Conservation (phyloP, 1,140 invertebrate genomes). For the Hirudo medicinalis region DNA sequence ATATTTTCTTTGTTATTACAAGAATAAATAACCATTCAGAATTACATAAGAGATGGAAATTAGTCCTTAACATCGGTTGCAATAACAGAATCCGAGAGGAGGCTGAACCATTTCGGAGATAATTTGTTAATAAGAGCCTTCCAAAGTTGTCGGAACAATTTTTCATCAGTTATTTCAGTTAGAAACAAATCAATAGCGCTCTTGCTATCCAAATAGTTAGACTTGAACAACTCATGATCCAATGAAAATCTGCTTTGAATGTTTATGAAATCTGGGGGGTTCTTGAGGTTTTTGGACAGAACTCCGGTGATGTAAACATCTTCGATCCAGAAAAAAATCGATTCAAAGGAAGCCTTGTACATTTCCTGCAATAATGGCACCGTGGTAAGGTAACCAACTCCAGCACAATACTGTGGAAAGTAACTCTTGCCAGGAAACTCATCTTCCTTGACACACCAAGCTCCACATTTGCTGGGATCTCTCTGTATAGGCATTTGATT, state of each 20-base stretch:
- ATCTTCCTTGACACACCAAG: constrained; percentile 26
- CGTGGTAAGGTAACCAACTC: constrained; percentile 26
- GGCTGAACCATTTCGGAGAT: constrained; percentile 10
- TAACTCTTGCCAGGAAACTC: constrained; percentile 23
- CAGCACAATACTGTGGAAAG: constrained; percentile 30
- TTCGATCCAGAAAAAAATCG: constrained; percentile 45
- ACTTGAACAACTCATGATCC: neutral
- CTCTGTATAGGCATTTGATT: constrained; percentile 28
- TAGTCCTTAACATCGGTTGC: neutral
- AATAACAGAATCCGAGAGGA: constrained; percentile 2
- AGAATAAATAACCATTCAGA: too few species aligned
- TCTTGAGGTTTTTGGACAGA: constrained; percentile 27
- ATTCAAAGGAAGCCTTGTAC: constrained; percentile 29
- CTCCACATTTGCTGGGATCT: constrained; percentile 19
- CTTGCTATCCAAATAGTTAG: constrained; percentile 5
- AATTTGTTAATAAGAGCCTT: neutral
- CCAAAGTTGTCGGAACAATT: constrained; percentile 7
- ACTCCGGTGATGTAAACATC: constrained; percentile 46
- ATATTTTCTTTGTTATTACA: too few species aligned
- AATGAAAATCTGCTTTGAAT: neutral
- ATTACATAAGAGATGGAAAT: neutral
- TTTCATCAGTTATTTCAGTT: neutral
- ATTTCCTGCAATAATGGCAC: constrained; percentile 28
- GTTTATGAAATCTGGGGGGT: constrained; percentile 14
- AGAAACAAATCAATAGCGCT: neutral